These are phyloP conservation scores for Magallana ariakensis DNA, from an alignment of 1,140 invertebrate species.

Conservation along the genomic window DNA sequence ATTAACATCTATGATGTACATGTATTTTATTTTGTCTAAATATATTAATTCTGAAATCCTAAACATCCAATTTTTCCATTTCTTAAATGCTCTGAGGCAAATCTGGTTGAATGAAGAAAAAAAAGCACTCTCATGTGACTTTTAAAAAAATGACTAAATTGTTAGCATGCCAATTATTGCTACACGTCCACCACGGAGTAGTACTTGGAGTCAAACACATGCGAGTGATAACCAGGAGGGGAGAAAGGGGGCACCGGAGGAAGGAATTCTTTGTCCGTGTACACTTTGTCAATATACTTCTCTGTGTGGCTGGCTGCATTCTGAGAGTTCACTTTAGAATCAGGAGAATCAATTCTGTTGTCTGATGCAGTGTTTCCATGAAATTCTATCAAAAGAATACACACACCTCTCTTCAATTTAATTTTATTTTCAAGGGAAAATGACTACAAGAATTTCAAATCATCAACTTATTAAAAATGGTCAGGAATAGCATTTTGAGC, in stretches of 20 bases:
- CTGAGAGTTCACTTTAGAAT: not conserved
- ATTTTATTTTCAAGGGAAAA: no score
- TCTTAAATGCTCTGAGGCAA: no score
- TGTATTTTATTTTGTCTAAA: no score
- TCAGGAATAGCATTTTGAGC: no score
- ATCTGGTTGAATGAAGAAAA: no score
- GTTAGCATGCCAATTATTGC: not conserved
- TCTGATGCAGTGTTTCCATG: conserved; percentile 76
- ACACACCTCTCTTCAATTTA: no score
- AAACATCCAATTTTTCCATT: no score
- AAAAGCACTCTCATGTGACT: no score
- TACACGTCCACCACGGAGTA: conserved; percentile 1
- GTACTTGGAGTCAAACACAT: not conserved
- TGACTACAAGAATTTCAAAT: no score
- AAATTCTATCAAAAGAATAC: conserved; percentile 63
- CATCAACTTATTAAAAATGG: no score
- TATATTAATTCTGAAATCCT: no score
- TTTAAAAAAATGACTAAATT: not conserved
- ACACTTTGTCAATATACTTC: not conserved
- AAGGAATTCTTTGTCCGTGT: not conserved
- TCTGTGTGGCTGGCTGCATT: not conserved
- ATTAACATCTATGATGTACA: no score
- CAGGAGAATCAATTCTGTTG: conserved; percentile 68
- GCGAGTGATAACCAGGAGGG: conserved; percentile 31
- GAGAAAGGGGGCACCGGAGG: not conserved